Evolutionary conservation across 2,113 vertebrate genomes (phyloP).

Genomic region (Lathamus discolor): DNA sequence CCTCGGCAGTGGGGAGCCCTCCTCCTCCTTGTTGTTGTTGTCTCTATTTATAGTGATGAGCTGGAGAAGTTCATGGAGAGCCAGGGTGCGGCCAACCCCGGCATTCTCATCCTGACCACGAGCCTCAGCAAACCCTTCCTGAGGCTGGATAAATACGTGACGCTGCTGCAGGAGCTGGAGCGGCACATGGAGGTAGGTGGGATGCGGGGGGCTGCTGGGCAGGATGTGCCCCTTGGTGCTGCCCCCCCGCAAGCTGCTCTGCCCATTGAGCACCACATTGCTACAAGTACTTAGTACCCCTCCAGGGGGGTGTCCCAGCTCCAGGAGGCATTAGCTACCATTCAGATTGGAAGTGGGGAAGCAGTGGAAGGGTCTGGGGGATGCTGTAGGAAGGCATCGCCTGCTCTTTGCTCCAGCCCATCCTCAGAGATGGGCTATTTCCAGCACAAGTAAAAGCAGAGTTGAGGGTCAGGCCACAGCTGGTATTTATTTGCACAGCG

Average conservation of each 20-base stretch:
- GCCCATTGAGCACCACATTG: not conserved
- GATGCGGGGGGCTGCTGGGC: not conserved
- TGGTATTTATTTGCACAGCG: not conserved
- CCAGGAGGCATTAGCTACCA: rapidly evolving
- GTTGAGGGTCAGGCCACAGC: not conserved
- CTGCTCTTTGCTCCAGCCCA: not conserved
- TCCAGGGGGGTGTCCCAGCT: not conserved
- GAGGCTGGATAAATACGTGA: conserved; percentile 93
- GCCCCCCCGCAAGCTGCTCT: not conserved
- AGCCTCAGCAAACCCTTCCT: conserved; percentile 97
- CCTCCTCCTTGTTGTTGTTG: not conserved
- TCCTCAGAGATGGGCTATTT: not conserved
- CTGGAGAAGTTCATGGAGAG: conserved; percentile 96
- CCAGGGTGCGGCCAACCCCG: conserved; percentile 86
- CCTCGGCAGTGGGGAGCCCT: not conserved
- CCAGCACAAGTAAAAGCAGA: not conserved
- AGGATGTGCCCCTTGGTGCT: not conserved
- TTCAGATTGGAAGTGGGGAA: not conserved
- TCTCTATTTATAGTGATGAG: conserved; percentile 83
- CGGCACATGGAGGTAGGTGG: conserved; percentile 91
- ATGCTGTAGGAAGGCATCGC: not conserved
- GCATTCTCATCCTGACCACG: conserved; percentile 91
- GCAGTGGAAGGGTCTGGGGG: not conserved
- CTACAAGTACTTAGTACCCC: not conserved
- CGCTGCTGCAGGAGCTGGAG: conserved; percentile 93